Evolutionary conservation across 2,888 invertebrate species (phyloP).

Genomic region (Clitarchus hookeri): DNA sequence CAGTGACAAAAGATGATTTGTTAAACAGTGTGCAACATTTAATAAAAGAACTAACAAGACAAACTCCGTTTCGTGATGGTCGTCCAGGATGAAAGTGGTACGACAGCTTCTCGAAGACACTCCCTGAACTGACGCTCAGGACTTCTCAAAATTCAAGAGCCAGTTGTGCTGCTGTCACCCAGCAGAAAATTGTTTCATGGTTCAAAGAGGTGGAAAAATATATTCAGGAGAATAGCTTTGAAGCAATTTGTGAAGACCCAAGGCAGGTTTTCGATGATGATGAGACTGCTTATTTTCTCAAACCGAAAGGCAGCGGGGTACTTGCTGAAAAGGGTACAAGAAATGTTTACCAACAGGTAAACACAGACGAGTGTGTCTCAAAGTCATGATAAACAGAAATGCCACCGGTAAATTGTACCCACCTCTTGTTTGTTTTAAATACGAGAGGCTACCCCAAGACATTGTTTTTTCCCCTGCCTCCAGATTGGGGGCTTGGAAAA

Average conservation of each 20-base stretch:
- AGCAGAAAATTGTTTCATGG: conserved; percentile 46
- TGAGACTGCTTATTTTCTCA: conserved; percentile 51
- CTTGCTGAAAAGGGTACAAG: conserved; percentile 46
- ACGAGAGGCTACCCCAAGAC: conserved; percentile 40
- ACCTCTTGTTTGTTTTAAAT: conserved; percentile 42
- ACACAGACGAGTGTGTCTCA: conserved; percentile 48
- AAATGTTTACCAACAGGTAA: conserved; percentile 41
- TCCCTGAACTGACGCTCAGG: conserved; percentile 47
- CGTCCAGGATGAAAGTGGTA: conserved; percentile 49
- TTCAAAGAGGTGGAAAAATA: conserved; percentile 45
- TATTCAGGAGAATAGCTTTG: conserved; percentile 44
- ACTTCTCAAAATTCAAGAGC: conserved; percentile 48
- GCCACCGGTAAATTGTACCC: conserved; percentile 45
- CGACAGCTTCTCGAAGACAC: conserved; percentile 48
- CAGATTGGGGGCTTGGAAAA: conserved; percentile 41
- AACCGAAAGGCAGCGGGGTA: conserved; percentile 50
- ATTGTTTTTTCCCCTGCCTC: conserved; percentile 41
- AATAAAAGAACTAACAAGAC: conserved; percentile 3
- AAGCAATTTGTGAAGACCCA: conserved; percentile 46
- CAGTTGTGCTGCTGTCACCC: conserved; percentile 46
- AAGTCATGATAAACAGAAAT: conserved; percentile 46
- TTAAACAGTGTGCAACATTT: not conserved
- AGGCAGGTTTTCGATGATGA: conserved; percentile 50
- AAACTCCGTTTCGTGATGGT: conserved; percentile 37
- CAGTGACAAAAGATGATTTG: not conserved